Percentiles rank a stretch among this genome's conserved stretches.
Conservation (phyloP, 2,888 invertebrate genomes). For the Hartigia nigra region DNA sequence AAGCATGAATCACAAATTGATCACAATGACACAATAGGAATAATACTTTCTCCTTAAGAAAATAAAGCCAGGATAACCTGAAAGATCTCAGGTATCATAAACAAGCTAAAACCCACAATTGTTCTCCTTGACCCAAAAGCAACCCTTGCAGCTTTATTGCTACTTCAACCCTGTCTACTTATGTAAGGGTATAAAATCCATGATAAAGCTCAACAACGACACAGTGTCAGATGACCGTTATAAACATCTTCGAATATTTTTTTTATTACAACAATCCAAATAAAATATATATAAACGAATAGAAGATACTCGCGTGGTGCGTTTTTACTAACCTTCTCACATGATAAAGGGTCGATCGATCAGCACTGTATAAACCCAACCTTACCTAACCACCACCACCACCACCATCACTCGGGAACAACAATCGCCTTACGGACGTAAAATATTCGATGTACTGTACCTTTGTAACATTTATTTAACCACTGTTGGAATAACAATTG, state of each 20-base stretch:
- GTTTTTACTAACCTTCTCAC: slow-evolving; percentile 41
- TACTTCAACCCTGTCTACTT: neutral
- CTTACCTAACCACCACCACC: neutral
- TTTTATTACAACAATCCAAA: neutral
- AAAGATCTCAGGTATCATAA: neutral
- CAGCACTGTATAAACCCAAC: slow-evolving; percentile 20
- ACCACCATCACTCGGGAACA: neutral
- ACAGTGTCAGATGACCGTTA: neutral
- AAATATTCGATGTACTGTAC: neutral
- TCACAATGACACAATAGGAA: neutral
- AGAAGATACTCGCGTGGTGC: neutral
- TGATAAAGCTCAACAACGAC: neutral
- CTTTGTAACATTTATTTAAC: neutral
- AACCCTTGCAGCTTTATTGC: neutral
- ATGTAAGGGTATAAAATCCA: neutral
- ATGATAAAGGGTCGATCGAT: slow-evolving; percentile 43
- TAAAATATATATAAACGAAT: neutral
- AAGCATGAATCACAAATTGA: neutral
- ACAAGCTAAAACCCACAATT: neutral
- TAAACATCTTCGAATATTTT: neutral
- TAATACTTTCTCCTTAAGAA: neutral
- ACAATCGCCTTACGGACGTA: neutral
- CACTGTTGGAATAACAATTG: neutral
- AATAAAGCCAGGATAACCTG: neutral
- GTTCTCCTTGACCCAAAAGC: neutral